Conservation (phyloP, 2,888 invertebrate genomes). For the Glyphotaelius pellucidus region DNA sequence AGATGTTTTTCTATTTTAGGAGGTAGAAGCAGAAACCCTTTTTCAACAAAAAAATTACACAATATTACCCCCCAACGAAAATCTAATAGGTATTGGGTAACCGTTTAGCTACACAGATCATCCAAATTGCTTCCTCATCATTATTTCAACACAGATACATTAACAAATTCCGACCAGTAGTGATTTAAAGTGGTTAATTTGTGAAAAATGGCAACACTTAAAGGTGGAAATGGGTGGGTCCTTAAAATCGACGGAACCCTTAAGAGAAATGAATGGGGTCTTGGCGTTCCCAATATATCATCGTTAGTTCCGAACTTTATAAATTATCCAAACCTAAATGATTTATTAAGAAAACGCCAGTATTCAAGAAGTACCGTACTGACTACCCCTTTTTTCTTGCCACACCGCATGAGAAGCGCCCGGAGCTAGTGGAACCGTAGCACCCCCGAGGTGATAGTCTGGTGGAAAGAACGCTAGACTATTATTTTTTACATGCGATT, state of each 20-base stretch:
- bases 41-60: too few species aligned
- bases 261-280: not conserved
- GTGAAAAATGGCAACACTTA: not conserved
- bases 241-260: not conserved
- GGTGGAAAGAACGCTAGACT: not conserved
- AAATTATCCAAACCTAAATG: not conserved
- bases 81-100: not conserved
- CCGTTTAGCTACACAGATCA: not conserved
- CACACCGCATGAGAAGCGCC: not conserved
- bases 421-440: not conserved
- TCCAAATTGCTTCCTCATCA: not conserved
- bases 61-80: not conserved
- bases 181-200: slow-evolving; percentile 2
- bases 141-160: not conserved
- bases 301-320: not conserved
- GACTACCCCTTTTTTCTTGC: not conserved
- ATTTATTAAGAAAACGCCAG: not conserved
- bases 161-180: not conserved
- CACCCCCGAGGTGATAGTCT: not conserved
- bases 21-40: too few species aligned
- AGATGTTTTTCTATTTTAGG: too few species aligned
- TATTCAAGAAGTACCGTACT: not conserved
- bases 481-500: not conserved
- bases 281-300: not conserved
- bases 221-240: not conserved